Evolutionary conservation across 2,888 invertebrate genomes (phyloP).

Genomic region (Labia minor): DNA sequence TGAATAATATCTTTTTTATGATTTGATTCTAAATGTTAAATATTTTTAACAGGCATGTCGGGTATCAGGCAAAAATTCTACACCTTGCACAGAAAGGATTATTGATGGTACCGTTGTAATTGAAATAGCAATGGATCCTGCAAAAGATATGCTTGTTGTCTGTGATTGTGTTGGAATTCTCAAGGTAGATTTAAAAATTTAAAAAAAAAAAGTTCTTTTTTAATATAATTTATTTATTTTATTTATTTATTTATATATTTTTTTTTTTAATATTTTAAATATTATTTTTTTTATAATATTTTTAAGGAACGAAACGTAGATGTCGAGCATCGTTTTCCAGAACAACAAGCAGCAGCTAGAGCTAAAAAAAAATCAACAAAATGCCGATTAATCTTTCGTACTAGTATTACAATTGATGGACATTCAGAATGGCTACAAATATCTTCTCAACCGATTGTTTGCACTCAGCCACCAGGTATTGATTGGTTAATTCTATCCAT

Average conservation of each 20-base stretch:
- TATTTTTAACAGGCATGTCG: slow-evolving; percentile 70
- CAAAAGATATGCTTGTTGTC: slow-evolving; percentile 81
- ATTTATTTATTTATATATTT: slow-evolving; percentile 20
- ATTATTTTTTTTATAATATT: not conserved
- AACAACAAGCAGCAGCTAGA: slow-evolving; percentile 59
- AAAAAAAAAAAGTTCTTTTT: slow-evolving; percentile 17
- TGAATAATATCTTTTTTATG: too few species aligned
- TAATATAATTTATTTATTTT: not conserved
- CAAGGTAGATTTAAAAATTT: slow-evolving; percentile 39
- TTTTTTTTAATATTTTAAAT: slow-evolving; percentile 18
- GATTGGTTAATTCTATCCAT: not conserved
- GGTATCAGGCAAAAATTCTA: slow-evolving; percentile 92
- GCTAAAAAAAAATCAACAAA: slow-evolving; percentile 85
- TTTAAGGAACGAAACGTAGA: slow-evolving; percentile 79
- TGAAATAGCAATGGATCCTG: slow-evolving; percentile 80
- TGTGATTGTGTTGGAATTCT: slow-evolving; percentile 97
- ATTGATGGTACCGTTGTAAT: slow-evolving; percentile 91
- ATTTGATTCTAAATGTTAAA: too few species aligned
- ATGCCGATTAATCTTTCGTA: slow-evolving; percentile 89
- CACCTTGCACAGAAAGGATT: slow-evolving; percentile 78
- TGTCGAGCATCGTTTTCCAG: slow-evolving; percentile 82
- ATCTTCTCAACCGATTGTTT: slow-evolving; percentile 82
- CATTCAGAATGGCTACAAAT: slow-evolving; percentile 73
- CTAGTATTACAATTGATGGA: slow-evolving; percentile 67
- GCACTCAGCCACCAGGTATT: slow-evolving; percentile 54